phyloP scores from a whole-genome alignment of 1,140 invertebrate species.

The Ridgeia piscesae region DNA sequence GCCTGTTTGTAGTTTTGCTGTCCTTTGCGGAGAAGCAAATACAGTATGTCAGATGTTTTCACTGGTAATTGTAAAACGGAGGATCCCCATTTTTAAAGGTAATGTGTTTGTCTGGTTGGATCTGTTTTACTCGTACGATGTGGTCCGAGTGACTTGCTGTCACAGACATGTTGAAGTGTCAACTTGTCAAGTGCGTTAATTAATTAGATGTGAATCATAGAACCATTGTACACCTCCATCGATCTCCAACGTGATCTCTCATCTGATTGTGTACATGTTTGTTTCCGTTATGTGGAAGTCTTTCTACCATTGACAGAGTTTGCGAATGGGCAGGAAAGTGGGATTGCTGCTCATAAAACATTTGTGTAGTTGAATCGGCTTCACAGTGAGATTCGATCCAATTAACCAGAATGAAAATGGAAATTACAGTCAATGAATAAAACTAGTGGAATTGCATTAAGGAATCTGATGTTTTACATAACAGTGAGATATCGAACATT shows the following conservation, averaged over 20 bases:
- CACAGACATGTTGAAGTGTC: background rate
- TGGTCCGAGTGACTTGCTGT: background rate
- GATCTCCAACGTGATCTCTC: background rate
- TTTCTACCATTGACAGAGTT: background rate
- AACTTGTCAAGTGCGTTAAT: background rate
- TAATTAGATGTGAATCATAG: background rate
- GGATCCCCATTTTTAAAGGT: background rate
- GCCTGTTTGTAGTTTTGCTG: background rate
- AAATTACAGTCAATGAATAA: background rate
- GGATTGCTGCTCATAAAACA: background rate
- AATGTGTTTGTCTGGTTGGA: background rate
- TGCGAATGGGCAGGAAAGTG: background rate
- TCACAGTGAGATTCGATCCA: background rate
- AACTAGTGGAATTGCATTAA: background rate
- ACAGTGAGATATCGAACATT: too few species aligned
- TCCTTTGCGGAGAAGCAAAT: background rate
- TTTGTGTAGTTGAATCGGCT: background rate
- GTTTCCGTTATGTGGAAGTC: background rate
- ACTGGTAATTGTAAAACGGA: background rate
- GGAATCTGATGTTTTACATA: background rate
- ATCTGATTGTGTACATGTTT: background rate
- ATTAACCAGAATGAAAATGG: background rate
- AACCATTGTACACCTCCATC: background rate
- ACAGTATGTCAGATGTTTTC: background rate
- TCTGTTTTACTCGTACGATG: background rate